Evolutionary conservation across 1,140 invertebrate species (phyloP), one percentile per base, ranked within the genome.

Genomic region (Oppia nitens): DNA sequence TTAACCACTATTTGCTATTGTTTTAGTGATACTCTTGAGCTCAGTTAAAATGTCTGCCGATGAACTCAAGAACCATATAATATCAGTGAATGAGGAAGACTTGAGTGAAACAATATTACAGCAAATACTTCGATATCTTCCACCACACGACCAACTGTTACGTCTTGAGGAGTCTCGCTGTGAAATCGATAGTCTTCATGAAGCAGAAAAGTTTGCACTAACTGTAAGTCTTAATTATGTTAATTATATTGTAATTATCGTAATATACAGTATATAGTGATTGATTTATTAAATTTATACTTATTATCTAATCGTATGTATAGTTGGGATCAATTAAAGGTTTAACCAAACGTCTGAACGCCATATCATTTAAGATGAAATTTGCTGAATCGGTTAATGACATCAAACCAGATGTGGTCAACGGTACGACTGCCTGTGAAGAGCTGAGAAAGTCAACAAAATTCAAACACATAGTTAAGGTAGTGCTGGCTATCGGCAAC

Each of bases 331-430:
- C 77, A 50, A 84, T 98, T 21, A 96, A 96, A 73, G 78, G 90
- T 21, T 74, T 98, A 28, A 73, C 82, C 23, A 89, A 91, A 12
- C 75, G 93, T 52, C 73, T 98, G 51, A 83, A 85, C 65, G 92
- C 89, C 55, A 78, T 98, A 28, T 84, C 85, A 64, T 98, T 98
- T 68, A 87, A 87, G 73, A 79, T 87, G 67, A 81, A 79, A 60
- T 90, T 87, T 69, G 70, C 76, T 3, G 89, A 93, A 71, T 74
- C 85, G 66, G 79, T 92, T 14, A 77, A 81, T 64, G 93, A 97
- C 70, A 82, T 93, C 26, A 97, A 95, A 75, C 91, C 92, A 25
- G 87, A 92, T 66, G 88, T 98, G 70, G 90, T 97, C 0, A 84
- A 88, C 4, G 89, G 86, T 0, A 93, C 88, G 6, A 88, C 88